A percentile compares a stretch with the other conserved stretches of the same genome.
Conservation (phyloP, 35 echinoderm and acorn worm species). For the Apostichopus californicus region DNA sequence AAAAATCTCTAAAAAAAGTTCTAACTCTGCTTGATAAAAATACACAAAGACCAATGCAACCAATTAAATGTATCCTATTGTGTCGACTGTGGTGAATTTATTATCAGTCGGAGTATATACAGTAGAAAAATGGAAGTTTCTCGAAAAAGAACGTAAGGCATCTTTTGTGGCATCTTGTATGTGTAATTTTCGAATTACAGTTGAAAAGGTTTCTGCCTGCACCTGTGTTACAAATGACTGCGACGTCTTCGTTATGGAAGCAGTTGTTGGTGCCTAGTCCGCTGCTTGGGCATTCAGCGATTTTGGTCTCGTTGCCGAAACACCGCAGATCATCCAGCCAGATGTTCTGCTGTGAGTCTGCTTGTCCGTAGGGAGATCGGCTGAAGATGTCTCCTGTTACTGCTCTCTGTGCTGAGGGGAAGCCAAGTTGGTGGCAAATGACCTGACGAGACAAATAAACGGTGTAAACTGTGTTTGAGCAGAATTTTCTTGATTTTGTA, state of each 20-base stretch:
- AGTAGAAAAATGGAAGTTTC: too few relatives aligned
- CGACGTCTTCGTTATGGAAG: constrained; percentile 38
- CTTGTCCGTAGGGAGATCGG: constrained; percentile 2
- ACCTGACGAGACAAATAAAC: background rate
- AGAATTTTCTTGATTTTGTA: too few relatives aligned
- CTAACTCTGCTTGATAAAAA: too few relatives aligned
- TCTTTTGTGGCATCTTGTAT: too few relatives aligned
- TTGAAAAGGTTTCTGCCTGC: background rate
- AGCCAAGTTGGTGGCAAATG: constrained; percentile 29
- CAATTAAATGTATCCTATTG: too few relatives aligned
- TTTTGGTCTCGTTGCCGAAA: constrained; percentile 33
- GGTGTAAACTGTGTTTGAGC: background rate
- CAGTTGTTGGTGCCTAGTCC: constrained; percentile 23
- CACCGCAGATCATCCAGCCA: constrained; percentile 52
- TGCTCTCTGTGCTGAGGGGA: constrained; percentile 30
- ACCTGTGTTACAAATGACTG: constrained; percentile 37
- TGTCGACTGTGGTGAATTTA: too few relatives aligned
- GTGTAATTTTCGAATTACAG: too few relatives aligned
- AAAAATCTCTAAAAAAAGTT: too few relatives aligned
- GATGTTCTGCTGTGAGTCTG: background rate
- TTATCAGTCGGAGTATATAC: too few relatives aligned
- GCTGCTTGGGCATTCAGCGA: background rate
- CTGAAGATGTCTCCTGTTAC: background rate
- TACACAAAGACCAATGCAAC: too few relatives aligned
- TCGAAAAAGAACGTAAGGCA: too few relatives aligned